These are phyloP conservation scores for Gymnocephalus cernua DNA, from an alignment of 2,113 vertebrate species.

Conservation along the genomic window DNA sequence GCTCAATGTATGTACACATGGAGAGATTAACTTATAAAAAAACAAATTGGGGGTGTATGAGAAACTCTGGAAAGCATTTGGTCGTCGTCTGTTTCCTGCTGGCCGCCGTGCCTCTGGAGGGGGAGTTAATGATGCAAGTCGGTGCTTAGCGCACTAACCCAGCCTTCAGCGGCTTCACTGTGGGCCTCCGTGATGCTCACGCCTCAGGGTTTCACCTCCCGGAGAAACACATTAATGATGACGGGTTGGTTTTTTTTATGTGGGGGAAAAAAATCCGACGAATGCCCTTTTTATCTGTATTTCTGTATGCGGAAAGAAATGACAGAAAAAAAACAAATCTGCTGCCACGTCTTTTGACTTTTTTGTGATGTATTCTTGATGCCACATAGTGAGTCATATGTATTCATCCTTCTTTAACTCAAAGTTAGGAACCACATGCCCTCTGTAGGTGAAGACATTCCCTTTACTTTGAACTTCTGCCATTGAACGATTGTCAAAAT, in stretches of 20 bases:
- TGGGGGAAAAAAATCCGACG: too few relatives aligned
- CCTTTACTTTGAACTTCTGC: background rate
- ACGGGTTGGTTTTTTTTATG: background rate
- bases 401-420: background rate
- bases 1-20: too few relatives aligned
- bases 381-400: background rate
- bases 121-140: conserved; percentile 58
- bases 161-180: conserved; percentile 8
- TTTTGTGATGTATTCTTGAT: background rate
- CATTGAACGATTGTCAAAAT: too few relatives aligned
- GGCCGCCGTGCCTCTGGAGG: conserved; percentile 29
- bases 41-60: too few relatives aligned
- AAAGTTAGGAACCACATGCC: too few relatives aligned
- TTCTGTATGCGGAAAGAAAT: background rate
- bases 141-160: conserved; percentile 24
- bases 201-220: conserved; percentile 44
- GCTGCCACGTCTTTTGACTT: too few relatives aligned
- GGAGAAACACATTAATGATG: conserved; percentile 11
- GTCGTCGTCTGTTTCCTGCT: conserved; percentile 13
- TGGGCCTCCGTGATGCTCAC: background rate
- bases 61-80: too few relatives aligned
- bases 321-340: background rate
- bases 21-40: too few relatives aligned
- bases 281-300: background rate
- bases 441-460: too few relatives aligned